Conservation (phyloP, 2,113 vertebrate genomes). For the Pseudorasbora parva region DNA sequence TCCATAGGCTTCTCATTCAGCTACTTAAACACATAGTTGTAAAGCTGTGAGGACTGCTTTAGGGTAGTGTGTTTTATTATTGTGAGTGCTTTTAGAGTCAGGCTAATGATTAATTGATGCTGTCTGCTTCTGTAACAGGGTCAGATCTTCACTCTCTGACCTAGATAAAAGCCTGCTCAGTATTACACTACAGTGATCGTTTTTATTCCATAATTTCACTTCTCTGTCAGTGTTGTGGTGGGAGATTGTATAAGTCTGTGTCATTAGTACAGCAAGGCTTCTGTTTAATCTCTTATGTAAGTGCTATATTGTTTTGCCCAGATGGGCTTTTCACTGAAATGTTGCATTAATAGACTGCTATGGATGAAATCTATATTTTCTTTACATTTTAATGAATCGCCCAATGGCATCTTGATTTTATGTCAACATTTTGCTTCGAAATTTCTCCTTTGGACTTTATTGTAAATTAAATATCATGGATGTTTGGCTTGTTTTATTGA, state of each 20-base stretch:
- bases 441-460: neutral
- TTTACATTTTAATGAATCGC: neutral
- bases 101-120: slow-evolving; percentile 47
- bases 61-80: neutral
- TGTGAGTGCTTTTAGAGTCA: slow-evolving; percentile 24
- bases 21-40: neutral
- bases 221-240: neutral
- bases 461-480: neutral
- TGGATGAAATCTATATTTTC: neutral
- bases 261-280: neutral
- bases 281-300: neutral
- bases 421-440: neutral
- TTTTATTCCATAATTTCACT: slow-evolving; percentile 9
- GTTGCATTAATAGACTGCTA: neutral
- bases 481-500: neutral
- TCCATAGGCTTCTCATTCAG: neutral
- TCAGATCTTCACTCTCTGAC: slow-evolving; percentile 29
- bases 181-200: neutral
- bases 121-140: slow-evolving; percentile 23
- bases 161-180: slow-evolving; percentile 25
- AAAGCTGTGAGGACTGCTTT: neutral
- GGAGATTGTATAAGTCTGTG: neutral
- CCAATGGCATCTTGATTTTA: neutral
- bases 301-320: neutral
- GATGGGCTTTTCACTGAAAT: neutral